These are phyloP conservation scores for Mus spretus DNA, from an alignment of 2,797 vertebrate species.

Conservation along the genomic window DNA sequence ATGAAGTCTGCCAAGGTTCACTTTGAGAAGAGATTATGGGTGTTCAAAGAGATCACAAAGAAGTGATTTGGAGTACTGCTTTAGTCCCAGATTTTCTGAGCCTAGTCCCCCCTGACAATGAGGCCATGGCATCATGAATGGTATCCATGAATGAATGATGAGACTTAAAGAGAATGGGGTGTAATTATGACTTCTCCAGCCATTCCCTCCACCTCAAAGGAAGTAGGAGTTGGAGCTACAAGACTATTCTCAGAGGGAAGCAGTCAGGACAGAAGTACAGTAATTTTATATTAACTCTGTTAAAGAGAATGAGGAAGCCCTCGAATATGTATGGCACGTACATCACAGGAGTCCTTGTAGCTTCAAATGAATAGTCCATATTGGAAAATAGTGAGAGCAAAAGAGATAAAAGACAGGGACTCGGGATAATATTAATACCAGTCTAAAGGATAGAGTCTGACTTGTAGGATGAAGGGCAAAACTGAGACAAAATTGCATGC, in stretches of 20 bases:
- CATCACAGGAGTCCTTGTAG: neutral
- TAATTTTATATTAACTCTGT: neutral
- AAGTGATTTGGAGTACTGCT: neutral
- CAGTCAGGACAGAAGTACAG: neutral
- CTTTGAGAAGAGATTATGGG: neutral
- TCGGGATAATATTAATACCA: neutral
- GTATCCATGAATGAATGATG: neutral
- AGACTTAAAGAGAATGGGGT: neutral
- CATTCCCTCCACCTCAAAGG: neutral
- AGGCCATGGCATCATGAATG: neutral
- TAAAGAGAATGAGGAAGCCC: neutral
- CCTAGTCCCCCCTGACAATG: neutral
- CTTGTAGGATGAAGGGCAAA: neutral
- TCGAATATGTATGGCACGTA: neutral
- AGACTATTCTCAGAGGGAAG: neutral
- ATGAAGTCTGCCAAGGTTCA: neutral
- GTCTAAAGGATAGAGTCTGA: neutral
- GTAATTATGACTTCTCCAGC: neutral
- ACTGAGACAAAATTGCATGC: neutral
- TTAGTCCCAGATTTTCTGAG: neutral
- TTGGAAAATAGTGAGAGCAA: neutral
- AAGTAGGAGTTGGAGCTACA: neutral
- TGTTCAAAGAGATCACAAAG: neutral
- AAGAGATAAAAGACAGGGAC: neutral
- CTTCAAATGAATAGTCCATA: neutral